phyloP scores from a whole-genome alignment of 2,888 invertebrate genomes.

The Agonopterix arenella region DNA sequence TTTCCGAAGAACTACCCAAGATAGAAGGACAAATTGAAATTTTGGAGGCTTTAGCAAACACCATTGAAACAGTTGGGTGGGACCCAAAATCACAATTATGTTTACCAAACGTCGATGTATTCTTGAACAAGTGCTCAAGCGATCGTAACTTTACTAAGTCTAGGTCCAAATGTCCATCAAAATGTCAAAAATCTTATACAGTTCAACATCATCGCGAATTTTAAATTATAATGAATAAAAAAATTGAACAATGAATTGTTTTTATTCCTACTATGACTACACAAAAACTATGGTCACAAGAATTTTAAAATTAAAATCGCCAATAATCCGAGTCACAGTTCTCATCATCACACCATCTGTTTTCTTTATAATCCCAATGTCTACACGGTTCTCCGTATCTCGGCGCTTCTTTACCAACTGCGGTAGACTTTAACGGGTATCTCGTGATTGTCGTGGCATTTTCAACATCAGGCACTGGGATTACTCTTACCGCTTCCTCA shows the following conservation, averaged over 20 bases:
- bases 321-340: no score
- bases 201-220: no score
- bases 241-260: no score
- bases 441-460: conserved; percentile 32
- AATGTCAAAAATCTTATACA: no score
- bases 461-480: conserved; percentile 7
- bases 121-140: conserved; percentile 18
- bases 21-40: conserved; percentile 55
- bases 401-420: conserved; percentile 8
- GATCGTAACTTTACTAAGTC: not conserved
- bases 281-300: no score
- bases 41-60: conserved; percentile 43
- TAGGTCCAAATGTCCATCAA: no score
- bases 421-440: conserved; percentile 26
- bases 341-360: no score
- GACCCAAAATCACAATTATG: conserved; percentile 26
- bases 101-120: conserved; percentile 36
- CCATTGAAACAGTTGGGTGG: conserved; percentile 32
- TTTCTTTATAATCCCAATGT: no score
- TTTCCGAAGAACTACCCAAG: conserved; percentile 50
- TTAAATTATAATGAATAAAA: no score
- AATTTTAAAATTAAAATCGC: no score
- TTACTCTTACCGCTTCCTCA: not conserved
- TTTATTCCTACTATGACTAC: no score
- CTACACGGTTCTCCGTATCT: no score